Evolutionary conservation across 2,888 invertebrate species (phyloP), one percentile per base, ranked within the genome.

Genomic region (Orchesellides sinensis): DNA sequence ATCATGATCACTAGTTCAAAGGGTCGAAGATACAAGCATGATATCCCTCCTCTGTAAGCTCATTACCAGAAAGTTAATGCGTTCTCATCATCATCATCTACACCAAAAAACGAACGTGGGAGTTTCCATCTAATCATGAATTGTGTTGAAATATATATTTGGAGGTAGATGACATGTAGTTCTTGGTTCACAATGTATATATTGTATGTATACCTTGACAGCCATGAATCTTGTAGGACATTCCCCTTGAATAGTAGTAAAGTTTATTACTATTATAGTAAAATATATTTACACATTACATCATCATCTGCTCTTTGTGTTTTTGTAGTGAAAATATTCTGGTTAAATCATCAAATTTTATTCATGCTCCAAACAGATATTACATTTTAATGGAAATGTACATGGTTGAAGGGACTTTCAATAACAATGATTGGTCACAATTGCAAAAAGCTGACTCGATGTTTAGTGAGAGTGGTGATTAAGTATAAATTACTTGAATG

Each of bases 101-200:
- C 78, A 68, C 69, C 66, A 66, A 66, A 75, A 69, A 65, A 21
- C 47, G 80, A 73, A 80, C 81, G 81, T 81, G 73, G 81, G 81
- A 81, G 81, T 73, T 81, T 66, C 73, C 73, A 68, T 81, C 73
- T 74, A 69, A 77, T 81, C 61, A 59, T 61, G 19, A 27, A 21
- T 59, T 66, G 77, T 49, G 32, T 75, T 54, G 27, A 75, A 54
- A 74, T 65, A 65, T 49, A 49, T 40, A 72, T 27, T 56, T 45
- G 59, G 45, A 59, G 47, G 35, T 66, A 32, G 32, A 73, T 65
- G 52, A 32, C 47, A 49, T 10, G 56, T 27, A 61, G 45, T 47
- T 45, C 19, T 8, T 47, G 3, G 14, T 45, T 27, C 17, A 54
- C 8, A 69, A 45, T 12, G 65, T 52, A n/a, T n/a, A n/a, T n/a